Conservation (phyloP, 2,797 vertebrate species). For the Melanitta fusca region DNA sequence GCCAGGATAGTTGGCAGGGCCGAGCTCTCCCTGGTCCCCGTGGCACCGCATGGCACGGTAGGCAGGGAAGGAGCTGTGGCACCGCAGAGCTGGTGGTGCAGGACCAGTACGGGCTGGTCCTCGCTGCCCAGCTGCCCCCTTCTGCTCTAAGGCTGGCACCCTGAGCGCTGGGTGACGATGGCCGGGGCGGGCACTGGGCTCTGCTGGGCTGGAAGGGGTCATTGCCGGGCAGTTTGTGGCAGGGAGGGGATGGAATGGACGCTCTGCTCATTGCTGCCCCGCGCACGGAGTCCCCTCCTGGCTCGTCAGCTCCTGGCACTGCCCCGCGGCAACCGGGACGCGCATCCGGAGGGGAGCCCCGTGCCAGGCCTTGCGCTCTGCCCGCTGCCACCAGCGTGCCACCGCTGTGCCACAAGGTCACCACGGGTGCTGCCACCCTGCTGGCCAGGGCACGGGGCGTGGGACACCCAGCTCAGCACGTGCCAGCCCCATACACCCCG, state of each 20-base stretch:
- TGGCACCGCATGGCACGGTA: not conserved
- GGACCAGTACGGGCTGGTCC: not conserved
- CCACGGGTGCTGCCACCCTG: not conserved
- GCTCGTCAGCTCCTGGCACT: slow-evolving; percentile 40
- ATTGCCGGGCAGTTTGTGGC: not conserved
- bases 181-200: not conserved
- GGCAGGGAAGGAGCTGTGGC: not conserved
- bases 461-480: not conserved
- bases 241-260: slow-evolving; percentile 28
- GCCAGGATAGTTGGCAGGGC: not conserved
- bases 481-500: not conserved
- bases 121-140: not conserved
- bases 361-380: slow-evolving; percentile 21
- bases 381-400: not conserved
- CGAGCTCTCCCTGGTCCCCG: accelerated
- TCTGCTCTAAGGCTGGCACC: slow-evolving; percentile 25
- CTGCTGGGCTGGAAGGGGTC: slow-evolving; percentile 10
- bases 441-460: not conserved
- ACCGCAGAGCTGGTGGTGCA: not conserved
- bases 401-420: not conserved
- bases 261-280: slow-evolving; percentile 19
- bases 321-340: not conserved
- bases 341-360: slow-evolving; percentile 35
- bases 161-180: not conserved
- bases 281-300: slow-evolving; percentile 9